Base-by-base conservation (phyloP, 1,140 invertebrate genomes). In the Calycopis cecrops region DNA sequence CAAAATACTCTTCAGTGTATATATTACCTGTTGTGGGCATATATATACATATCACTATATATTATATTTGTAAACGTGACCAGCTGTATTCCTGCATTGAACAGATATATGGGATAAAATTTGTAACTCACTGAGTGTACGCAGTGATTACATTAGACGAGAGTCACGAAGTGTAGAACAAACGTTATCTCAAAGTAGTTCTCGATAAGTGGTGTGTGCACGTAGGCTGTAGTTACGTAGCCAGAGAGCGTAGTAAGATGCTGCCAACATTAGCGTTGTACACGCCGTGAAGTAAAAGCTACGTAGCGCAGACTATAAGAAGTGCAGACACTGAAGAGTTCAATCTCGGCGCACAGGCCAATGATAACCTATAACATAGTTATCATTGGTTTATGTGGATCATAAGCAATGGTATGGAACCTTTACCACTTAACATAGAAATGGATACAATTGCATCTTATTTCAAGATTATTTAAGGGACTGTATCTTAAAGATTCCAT, bases 311-410 rank as follows among this genome's bases (percentile, higher is more conserved):
- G 84, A 85, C 74, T 79, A 87, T 81, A 84, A 86, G 82, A 73
- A 84, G 84, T 85, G 84, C 81, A 84, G 84, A 85, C 80, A 81
- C 82, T 81, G 84, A 76, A 71, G 81, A 79, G 71, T 85, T 85
- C 76, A 67, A 73, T 84, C 81, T 85, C 80, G 83, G 79, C 80
- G 83, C 80, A 86, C 83, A 83, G 80, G 80, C 83, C 83, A 87
- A 87, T 87, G 81, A 85, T 87, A 87, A 87, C 84, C 84, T 87
- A 87, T 87, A 87, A 87, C 84, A 87, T 84, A 87, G 81, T 84
- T 85, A 87, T 87, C 84, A 87, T 87, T 87, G 84, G 81, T 85
- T 75, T 87, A 83, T 64, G 79, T 81, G 73, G 70, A 70, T 76
- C 63, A 60, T 69, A 71, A 73, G 67, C 60, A 60, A 58, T 74